phyloP scores from a whole-genome alignment of 2,888 invertebrate genomes.

The Polyommatus icarus region DNA sequence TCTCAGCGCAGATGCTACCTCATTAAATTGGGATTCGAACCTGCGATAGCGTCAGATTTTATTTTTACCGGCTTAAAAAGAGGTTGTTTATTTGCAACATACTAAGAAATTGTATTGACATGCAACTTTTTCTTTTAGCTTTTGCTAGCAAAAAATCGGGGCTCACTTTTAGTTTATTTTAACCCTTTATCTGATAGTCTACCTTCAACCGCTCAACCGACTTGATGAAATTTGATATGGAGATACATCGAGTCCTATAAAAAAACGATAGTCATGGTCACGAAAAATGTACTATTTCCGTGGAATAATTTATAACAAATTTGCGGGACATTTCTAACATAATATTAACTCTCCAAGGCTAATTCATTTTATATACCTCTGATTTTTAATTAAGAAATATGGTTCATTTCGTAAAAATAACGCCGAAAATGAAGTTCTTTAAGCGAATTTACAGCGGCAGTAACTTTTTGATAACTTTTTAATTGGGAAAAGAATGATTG shows the following conservation, averaged over 20 bases:
- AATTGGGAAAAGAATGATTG: background rate
- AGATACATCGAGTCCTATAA: no score
- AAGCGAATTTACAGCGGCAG: background rate
- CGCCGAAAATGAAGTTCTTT: background rate
- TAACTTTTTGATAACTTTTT: constrained; percentile 2
- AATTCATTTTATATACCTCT: background rate
- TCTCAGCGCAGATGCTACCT: background rate
- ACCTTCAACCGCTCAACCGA: no score
- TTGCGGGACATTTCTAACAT: no score
- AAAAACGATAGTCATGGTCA: no score
- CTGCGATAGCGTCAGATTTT: background rate
- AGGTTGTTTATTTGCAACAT: background rate
- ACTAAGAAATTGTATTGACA: no score
- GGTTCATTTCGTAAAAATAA: background rate
- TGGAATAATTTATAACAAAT: background rate
- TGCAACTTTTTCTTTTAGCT: background rate
- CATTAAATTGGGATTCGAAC: constrained; percentile 1
- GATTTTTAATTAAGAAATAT: background rate
- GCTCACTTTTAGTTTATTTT: no score
- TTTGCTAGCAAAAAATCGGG: no score
- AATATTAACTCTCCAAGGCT: background rate
- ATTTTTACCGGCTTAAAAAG: background rate
- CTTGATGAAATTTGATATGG: no score
- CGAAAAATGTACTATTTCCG: no score
- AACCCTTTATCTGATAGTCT: no score